Conservation (phyloP, 2,888 invertebrate genomes). For the Portevinia maculata region DNA sequence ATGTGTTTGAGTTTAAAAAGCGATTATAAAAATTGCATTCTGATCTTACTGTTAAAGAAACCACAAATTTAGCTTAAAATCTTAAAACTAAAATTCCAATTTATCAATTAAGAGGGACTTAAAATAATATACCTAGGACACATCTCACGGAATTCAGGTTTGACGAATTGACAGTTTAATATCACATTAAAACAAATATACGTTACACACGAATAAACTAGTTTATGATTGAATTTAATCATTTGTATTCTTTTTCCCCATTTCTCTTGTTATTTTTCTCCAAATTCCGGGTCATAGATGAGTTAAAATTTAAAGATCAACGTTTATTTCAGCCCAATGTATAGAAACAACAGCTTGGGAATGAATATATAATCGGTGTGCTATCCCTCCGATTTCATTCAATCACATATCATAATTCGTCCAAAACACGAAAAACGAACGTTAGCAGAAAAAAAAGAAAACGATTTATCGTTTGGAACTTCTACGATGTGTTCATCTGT, state of each 20-base stretch:
- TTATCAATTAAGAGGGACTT: not conserved
- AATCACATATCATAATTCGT: constrained; percentile 64
- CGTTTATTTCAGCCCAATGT: constrained; percentile 31
- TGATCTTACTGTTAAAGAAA: no score
- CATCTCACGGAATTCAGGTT: constrained; percentile 36
- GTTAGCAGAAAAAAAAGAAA: constrained; percentile 45
- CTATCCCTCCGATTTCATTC: constrained; percentile 56
- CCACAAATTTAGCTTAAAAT: no score
- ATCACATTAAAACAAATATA: constrained; percentile 35
- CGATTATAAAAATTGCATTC: not conserved
- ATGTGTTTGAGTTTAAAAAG: no score
- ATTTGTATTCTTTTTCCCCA: constrained; percentile 34
- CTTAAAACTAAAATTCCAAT: no score
- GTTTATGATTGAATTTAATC: constrained; percentile 61
- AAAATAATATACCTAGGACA: constrained; percentile 1
- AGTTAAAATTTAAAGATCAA: constrained; percentile 52
- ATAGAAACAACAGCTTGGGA: constrained; percentile 1
- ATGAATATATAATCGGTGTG: constrained; percentile 36
- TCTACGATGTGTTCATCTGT: constrained; percentile 41
- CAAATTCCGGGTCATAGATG: constrained; percentile 18
- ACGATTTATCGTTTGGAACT: constrained; percentile 45
- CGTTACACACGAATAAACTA: constrained; percentile 48
- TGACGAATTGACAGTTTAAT: constrained; percentile 64
- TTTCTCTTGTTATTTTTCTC: constrained; percentile 3
- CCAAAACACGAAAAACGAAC: constrained; percentile 55